These are phyloP conservation scores for Drosophila ustulata DNA, from an alignment of 2,888 invertebrate genomes.

Conservation along the genomic window DNA sequence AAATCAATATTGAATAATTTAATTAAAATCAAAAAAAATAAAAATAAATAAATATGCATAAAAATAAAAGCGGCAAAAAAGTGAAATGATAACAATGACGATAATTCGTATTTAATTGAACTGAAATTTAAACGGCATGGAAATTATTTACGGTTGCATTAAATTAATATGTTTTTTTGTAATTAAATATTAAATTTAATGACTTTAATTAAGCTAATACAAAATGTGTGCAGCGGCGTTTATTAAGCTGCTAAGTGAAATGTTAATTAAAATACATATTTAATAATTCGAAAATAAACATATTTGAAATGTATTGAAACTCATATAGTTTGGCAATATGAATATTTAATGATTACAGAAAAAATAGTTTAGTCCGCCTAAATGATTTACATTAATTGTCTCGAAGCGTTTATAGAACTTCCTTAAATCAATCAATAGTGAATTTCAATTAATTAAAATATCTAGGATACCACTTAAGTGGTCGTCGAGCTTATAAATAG, in stretches of 20 bases:
- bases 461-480: conserved; percentile 15
- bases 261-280: conserved; percentile 18
- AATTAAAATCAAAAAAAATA: conserved; percentile 53
- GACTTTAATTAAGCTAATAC: conserved; percentile 57
- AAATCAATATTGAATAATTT: conserved; percentile 69
- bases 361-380: not conserved
- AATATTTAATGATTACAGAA: no score
- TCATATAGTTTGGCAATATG: not conserved
- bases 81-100: conserved; percentile 46
- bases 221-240: conserved; percentile 29
- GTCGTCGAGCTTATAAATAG: conserved; percentile 14
- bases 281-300: conserved; percentile 7
- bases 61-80: conserved; percentile 20
- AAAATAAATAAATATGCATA: not conserved
- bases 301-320: conserved; percentile 5
- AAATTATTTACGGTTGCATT: conserved; percentile 39
- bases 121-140: conserved; percentile 39
- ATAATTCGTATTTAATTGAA: conserved; percentile 57
- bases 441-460: conserved; percentile 7
- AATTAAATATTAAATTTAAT: conserved; percentile 49
- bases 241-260: conserved; percentile 35
- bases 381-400: no score
- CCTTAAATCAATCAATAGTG: not conserved
- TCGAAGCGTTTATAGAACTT: not conserved
- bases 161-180: conserved; percentile 44